phyloP scores from a whole-genome alignment of 2,113 vertebrate species.

The Stercorarius parasiticus region DNA sequence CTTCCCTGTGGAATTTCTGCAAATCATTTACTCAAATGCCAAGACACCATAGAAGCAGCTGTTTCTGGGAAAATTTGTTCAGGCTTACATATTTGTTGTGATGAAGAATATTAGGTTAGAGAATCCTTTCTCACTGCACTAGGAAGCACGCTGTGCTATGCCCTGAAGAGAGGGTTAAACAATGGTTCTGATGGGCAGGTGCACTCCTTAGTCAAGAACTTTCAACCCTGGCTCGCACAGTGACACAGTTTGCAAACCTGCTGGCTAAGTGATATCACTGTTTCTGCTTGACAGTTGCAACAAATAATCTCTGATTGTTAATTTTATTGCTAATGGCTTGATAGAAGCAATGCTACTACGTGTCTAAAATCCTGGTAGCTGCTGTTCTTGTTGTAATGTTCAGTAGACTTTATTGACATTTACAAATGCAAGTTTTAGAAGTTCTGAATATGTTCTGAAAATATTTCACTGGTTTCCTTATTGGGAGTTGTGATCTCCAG shows the following conservation, averaged over 20 bases:
- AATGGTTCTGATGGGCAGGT: neutral
- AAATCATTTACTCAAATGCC: constrained; percentile 65
- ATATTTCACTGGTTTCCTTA: neutral
- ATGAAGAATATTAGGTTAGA: constrained; percentile 1
- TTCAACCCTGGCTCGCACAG: neutral
- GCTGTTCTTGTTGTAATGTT: neutral
- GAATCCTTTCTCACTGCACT: neutral
- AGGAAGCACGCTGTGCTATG: neutral
- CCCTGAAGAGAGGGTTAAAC: neutral
- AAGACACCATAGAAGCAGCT: constrained; percentile 59
- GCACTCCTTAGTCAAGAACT: neutral
- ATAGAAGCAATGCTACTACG: neutral
- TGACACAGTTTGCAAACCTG: neutral
- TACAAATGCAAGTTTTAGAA: neutral
- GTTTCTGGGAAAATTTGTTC: constrained; percentile 44
- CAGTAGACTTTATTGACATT: neutral
- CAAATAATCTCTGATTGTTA: neutral
- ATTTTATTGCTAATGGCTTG: neutral
- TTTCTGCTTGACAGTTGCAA: neutral
- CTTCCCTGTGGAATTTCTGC: constrained; percentile 69
- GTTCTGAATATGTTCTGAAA: neutral
- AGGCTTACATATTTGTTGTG: constrained; percentile 14
- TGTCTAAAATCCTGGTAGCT: neutral
- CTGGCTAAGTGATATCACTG: neutral
- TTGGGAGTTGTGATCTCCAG: neutral